Base-by-base conservation (phyloP, 2,797 vertebrate genomes). In the Channallabes apus region DNA sequence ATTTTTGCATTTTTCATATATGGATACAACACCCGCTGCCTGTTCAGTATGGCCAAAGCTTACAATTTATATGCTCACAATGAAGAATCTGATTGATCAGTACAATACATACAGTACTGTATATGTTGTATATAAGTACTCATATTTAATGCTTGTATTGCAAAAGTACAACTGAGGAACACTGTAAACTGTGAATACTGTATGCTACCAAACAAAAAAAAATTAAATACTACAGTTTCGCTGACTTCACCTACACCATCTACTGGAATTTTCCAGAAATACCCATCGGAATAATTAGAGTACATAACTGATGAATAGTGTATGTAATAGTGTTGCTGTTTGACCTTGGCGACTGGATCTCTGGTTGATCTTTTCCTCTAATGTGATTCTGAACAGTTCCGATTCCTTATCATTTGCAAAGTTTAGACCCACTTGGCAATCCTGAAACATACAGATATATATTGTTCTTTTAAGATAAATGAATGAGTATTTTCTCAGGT, bases 381-480 rank as follows among this genome's bases (percentile, higher is more conserved):
- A 89, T 5, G 85, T 82, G 4, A 65, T 84, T 89, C 84, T 90
- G 85, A 96, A 96, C 11, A 76, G 77, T 0, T 90, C 89, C 3
- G 95, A 95, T 86, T 96, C 95, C 0, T 87, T 80, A 32, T 96
- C 94, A 18, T 92, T 91, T 0, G 95, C 93, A 87, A 96, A 96
- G 91, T 95, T 96, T 84, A 96, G 91, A 68, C 95, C 96, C 35
- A 93, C 94, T 84, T 91, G 94, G 81, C 95, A 96, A 51, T 95
- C 94, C 96, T 96, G 80, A 46, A 59, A 84, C 79, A 80, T 51
- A 80, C 15, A 80, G 61, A 80, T 41, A 22, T 22, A 56, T 76
- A 76, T 32, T 58, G 27, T 20, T 56, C 24, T 7, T 29, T 4
- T 62, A 79, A 24, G 6, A 29, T 20, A 62, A 62, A 18, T 41